Evolutionary conservation across 1,140 invertebrate genomes (phyloP), one percentile per base, ranked within the genome.

Genomic region (Homarus americanus): DNA sequence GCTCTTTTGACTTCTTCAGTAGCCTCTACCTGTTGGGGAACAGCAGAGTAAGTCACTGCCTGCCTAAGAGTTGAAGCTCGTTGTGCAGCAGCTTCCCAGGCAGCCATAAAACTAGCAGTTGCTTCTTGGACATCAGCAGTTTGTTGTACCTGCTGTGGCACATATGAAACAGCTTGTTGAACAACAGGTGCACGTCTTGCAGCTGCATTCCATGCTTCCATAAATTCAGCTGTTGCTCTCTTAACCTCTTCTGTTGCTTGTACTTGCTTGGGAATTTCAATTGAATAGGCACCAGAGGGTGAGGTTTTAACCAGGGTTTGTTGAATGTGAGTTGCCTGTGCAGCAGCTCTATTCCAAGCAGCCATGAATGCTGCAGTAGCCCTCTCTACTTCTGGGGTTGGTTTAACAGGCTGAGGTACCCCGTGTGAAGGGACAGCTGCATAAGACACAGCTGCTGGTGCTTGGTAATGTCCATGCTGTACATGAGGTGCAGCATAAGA

Each of bases 351-450:
- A 34, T 85, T 38, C 40, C 66, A 85, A 40, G 83, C 66, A 17
- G 83, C 40, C 72, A 85, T 85, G 72, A 85, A 85, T 1, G 40
- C 28, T 32, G 83, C 66, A 1, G 83, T 85, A 53, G 83, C 83
- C 20, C 72, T 15, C 72, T 75, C 24, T 10, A 85, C 84, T n/a
- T 75, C 84, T 53, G 72, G 72, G 10, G 69, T 34, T 9, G 84
- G 84, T 34, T 38, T 24, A 15, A 86, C 84, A 53, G 84, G 69
- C 28, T 28, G 24, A 36, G 44, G 69, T 34, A 40, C 10, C 20
- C 32, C 79, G 58, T 10, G 15, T 49, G 44, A 15, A 7, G 73
- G n/a, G 20, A 69, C 69, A 75, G 69, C 83, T 32, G n/a, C 41
- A 17, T 75, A 76, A 32, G 82, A n/a, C 0, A 72, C 15, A 40